These are phyloP conservation scores for Mesitornis unicolor DNA, from an alignment of 2,113 vertebrate species.

Conservation along the genomic window DNA sequence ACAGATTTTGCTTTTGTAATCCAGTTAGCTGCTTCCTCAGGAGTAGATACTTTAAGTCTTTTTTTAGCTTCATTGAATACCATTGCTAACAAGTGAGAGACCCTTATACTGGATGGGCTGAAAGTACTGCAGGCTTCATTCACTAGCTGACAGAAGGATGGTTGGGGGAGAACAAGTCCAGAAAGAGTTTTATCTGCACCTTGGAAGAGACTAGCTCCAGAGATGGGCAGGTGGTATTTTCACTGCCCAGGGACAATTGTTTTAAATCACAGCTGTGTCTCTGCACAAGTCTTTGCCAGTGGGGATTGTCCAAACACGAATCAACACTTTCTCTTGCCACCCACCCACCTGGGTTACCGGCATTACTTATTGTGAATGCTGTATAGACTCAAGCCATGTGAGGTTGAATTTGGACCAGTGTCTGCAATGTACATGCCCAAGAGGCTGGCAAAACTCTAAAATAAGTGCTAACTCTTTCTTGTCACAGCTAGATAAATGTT, in stretches of 20 bases:
- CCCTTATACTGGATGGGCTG: neutral
- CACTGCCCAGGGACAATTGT: neutral
- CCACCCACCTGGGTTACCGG: neutral
- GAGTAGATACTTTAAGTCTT: neutral
- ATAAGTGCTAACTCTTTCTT: neutral
- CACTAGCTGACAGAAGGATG: fast-evolving
- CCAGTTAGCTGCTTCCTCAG: neutral
- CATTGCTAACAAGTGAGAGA: neutral
- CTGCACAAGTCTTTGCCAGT: neutral
- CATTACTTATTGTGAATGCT: neutral
- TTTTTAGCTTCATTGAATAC: neutral
- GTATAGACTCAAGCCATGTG: neutral
- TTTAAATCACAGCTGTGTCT: neutral
- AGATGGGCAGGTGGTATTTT: neutral
- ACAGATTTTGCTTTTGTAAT: neutral
- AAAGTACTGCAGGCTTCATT: neutral
- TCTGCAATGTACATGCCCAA: neutral
- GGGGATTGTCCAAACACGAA: neutral
- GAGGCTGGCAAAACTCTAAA: neutral
- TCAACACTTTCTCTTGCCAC: neutral
- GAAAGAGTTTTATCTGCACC: neutral
- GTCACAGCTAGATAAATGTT: neutral
- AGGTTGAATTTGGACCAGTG: neutral
- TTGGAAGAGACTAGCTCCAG: neutral
- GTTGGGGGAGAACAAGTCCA: neutral